These are phyloP conservation scores for Cepphus grylle DNA, from an alignment of 2,113 vertebrate species.

Conservation along the genomic window DNA sequence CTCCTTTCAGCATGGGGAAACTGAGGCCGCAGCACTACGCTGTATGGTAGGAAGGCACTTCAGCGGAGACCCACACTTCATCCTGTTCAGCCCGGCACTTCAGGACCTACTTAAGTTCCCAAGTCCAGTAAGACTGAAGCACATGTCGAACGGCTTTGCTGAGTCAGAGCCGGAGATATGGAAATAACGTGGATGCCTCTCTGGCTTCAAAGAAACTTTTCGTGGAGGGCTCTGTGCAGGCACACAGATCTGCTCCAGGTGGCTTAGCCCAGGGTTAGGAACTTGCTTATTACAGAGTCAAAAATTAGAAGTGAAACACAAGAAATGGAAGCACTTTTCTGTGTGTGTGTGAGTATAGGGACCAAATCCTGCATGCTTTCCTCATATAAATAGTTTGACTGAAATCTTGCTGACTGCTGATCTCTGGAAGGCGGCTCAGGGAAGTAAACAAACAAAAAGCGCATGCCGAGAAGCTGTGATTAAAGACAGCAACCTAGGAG, in stretches of 20 bases:
- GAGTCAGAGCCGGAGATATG: not conserved
- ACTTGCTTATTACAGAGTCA: not conserved
- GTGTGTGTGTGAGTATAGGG: not conserved
- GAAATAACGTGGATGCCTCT: not conserved
- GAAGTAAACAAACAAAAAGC: conserved; percentile 36
- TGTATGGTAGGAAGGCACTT: not conserved
- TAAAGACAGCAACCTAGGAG: conserved; percentile 56
- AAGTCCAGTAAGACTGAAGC: not conserved
- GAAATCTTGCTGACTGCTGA: conserved; percentile 19
- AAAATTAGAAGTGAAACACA: not conserved
- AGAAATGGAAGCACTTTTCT: not conserved
- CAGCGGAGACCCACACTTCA: not conserved
- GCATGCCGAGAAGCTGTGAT: conserved; percentile 45
- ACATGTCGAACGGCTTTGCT: not conserved
- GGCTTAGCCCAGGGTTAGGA: not conserved
- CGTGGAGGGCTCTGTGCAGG: rapidly evolving
- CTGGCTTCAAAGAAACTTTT: not conserved
- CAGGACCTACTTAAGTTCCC: not conserved
- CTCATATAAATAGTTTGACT: not conserved
- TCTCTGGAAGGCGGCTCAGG: conserved; percentile 33
- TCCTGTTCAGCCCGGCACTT: not conserved
- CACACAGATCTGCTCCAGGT: not conserved
- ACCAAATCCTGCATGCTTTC: not conserved
- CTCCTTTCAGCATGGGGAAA: not conserved
- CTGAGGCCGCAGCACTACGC: not conserved